These are phyloP conservation scores for Xiphophorus maculatus DNA, from an alignment of 2,113 vertebrate species.

Conservation along the genomic window DNA sequence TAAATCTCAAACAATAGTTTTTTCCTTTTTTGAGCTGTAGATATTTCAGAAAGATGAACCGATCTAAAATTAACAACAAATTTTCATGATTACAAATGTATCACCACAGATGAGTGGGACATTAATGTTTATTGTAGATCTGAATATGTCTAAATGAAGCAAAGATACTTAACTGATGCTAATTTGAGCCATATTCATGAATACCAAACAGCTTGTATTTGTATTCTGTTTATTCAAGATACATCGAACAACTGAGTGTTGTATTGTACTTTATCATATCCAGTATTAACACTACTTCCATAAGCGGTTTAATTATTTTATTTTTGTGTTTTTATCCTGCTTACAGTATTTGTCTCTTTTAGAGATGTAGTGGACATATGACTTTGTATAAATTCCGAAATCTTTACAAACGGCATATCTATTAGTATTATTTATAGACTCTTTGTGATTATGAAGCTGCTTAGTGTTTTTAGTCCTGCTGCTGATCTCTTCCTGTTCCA, in stretches of 20 bases:
- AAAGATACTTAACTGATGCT: neutral
- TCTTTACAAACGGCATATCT: conserved; percentile 44
- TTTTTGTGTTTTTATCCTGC: conserved; percentile 39
- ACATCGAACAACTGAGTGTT: conserved; percentile 20
- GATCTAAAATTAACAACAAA: conserved; percentile 1
- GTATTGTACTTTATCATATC: conserved; percentile 4
- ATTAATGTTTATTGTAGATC: neutral
- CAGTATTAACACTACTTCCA: conserved; percentile 3
- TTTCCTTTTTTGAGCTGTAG: neutral
- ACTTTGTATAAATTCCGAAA: conserved; percentile 45
- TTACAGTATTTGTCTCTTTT: conserved; percentile 36
- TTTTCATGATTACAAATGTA: neutral
- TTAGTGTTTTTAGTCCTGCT: conserved; percentile 59
- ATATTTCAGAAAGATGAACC: neutral
- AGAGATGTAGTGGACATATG: conserved; percentile 35
- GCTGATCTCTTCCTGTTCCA: conserved; percentile 44
- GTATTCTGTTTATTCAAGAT: conserved; percentile 31
- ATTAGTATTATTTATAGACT: conserved; percentile 49
- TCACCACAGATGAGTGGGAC: neutral
- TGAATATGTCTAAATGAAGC: conserved; percentile 10
- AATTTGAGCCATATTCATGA: neutral
- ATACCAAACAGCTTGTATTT: conserved; percentile 15
- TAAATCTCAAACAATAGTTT: neutral
- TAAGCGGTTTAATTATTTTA: conserved; percentile 10
- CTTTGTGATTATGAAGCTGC: conserved; percentile 67